Evolutionary conservation across 2,797 vertebrate genomes (phyloP), one percentile per base, ranked within the genome.

Genomic region (Poecilia velifera): DNA sequence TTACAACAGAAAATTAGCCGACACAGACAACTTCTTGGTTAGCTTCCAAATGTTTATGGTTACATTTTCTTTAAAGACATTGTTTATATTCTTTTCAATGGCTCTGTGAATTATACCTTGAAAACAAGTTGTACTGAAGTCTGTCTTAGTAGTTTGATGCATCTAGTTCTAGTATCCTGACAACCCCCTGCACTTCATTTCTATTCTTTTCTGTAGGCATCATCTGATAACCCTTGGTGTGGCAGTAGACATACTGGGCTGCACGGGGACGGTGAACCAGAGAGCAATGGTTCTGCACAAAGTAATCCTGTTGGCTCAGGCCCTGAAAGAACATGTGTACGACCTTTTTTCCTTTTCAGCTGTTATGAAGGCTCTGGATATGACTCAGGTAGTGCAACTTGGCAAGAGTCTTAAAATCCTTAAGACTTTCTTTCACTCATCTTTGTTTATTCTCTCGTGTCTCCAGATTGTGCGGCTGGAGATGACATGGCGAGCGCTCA

Each of bases 271-370:
- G 0, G 95, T 97, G 81, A 93, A 92, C 64, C 96, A 98, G 87
- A 91, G 96, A 28, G 94, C 96, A 0, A 79, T 90, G 0, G 95
- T 96, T 34, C 90, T 97, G 73, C 95, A 96, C 80, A 97, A 96
- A 87, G 76, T 96, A 53, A 96, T 98, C 87, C 91, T 93, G 82
- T 86, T 98, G 93, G 97, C 96, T 0, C 74, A 95, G 74, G 96
- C 95, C 20, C 95, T 98, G 41, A 95, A 95, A 79, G 93, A 94
- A 7, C 93, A 95, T 0, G 86, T 92, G 1, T 95, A 95, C 16
- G 92, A 98, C 90, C 95, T 97, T 51, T 97, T 95, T 51, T 96
- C 96, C 66, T 96, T 98, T 92, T 97, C 97, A 0, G 97, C 97
- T 0, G 94, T 98, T 89, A 97, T 98, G 97, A 96, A 97, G 77